Base-by-base conservation (phyloP, 2,113 vertebrate genomes). In the Euleptes europaea region DNA sequence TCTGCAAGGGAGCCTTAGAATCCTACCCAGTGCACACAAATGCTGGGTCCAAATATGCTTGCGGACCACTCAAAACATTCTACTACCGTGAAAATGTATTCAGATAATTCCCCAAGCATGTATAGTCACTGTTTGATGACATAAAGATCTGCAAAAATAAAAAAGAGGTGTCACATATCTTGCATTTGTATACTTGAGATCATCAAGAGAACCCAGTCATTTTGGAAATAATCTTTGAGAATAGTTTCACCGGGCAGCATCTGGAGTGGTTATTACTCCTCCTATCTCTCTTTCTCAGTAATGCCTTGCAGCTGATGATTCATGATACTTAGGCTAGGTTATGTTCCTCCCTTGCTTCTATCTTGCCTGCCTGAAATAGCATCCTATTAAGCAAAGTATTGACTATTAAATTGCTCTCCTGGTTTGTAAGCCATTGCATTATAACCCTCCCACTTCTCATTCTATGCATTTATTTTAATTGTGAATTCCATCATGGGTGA, bases 321-420 rank as follows among this genome's bases (percentile, higher is more conserved):
- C 75, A 60, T 60, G 54, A 78, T 38, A 35, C 76, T 60, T 78
- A 33, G 23, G 54, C 51, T 60, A 33, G 2, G n/a, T n/a, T 54
- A 35, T 40, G 21, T 38, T 60, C 54, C 54, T 78, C 33, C 21
- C 49, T 57, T 35, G 33, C 63, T 80, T 42, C 17, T 69, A 26
- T 49, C 78, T 11, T 10, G 31, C 23, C 12, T 49, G 44, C 65
- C 65, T 69, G 65, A 80, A 80, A 69, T 69, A 80, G 49, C 63
- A 49, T 69, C 78, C 78, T 80, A 80, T 80, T 80, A 80, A 80
- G 78, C 65, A 49, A 80, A 80, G 78, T 80, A 80, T 80, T 69
- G 78, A 80, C 78, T 49, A 49, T 80, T 69, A 80, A 69, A 80
- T 69, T 80, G 78, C 65, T 80, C 78, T 80, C 65, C 42, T 80